phyloP scores from a whole-genome alignment of 2,113 vertebrate genomes.

The Micronycteris hirsuta region DNA sequence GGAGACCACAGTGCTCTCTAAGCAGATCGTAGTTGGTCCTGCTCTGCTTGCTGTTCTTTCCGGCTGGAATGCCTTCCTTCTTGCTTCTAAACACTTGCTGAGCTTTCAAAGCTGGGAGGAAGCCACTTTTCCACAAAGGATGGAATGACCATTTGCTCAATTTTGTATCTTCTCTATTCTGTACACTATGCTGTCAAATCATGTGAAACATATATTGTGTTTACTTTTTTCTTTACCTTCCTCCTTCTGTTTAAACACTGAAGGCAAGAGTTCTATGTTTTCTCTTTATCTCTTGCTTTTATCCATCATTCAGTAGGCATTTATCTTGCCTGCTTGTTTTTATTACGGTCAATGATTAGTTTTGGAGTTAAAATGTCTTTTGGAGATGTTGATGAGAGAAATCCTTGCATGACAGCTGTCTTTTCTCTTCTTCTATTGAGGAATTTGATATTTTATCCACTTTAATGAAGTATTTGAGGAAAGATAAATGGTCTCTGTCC shows the following conservation, averaged over 20 bases:
- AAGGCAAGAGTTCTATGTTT: neutral
- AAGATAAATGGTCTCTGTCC: neutral
- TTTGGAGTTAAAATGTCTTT: neutral
- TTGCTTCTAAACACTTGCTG: neutral
- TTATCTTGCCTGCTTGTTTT: neutral
- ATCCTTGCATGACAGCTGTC: neutral
- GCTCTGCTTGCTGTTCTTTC: neutral
- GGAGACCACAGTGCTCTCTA: neutral
- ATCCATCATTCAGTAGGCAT: neutral
- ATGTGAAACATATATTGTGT: neutral
- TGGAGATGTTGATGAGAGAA: neutral
- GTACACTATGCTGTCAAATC: neutral
- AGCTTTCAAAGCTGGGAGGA: neutral
- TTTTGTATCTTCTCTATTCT: neutral
- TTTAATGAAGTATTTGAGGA: neutral
- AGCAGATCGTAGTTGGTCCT: neutral
- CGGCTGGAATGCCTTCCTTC: neutral
- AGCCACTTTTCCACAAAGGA: neutral
- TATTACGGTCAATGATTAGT: neutral
- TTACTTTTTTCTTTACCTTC: constrained; percentile 1
- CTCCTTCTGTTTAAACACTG: neutral
- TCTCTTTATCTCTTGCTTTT: neutral
- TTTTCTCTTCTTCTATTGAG: neutral
- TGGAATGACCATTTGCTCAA: neutral
- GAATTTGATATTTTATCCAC: neutral